These are phyloP conservation scores for Sciurus carolinensis DNA, from an alignment of 2,797 vertebrate species.

Conservation along the genomic window DNA sequence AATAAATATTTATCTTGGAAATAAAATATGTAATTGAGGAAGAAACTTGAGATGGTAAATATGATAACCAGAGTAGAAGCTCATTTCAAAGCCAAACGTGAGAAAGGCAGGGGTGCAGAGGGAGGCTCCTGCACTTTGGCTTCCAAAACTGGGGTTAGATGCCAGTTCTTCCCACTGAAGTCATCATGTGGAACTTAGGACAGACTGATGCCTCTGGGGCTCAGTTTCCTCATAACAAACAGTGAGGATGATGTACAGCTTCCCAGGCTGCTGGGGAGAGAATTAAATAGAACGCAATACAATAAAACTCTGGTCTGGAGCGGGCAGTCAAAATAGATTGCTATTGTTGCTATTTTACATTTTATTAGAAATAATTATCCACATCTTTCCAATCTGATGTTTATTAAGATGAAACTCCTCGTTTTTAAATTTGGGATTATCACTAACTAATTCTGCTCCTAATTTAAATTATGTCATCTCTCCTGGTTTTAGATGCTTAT, in stretches of 20 bases:
- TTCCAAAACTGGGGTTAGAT: background rate
- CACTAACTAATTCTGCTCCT: conserved; percentile 1
- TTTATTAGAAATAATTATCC: background rate
- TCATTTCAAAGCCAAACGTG: conserved; percentile 55
- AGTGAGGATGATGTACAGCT: background rate
- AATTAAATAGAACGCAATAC: background rate
- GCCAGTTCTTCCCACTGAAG: conserved; percentile 33
- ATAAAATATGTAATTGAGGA: conserved; percentile 72
- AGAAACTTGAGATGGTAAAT: conserved; percentile 73
- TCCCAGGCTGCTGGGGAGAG: background rate
- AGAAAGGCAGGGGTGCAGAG: conserved; percentile 4
- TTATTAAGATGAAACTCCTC: background rate
- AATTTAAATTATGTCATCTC: conserved; percentile 49
- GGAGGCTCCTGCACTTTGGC: conserved; percentile 3
- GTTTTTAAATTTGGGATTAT: conserved; percentile 16
- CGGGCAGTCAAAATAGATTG: background rate
- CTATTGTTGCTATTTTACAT: background rate
- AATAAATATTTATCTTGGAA: conserved; percentile 83
- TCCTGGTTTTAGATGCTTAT: conserved; percentile 32
- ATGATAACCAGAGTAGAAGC: conserved; percentile 36
- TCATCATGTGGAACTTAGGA: background rate
- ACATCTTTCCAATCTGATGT: conserved; percentile 28
- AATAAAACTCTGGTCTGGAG: background rate
- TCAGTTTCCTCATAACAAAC: conserved; percentile 19
- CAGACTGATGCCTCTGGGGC: background rate